Base-by-base conservation (phyloP, 92 coral and sea anemone genomes). In the Siderastrea radians region DNA sequence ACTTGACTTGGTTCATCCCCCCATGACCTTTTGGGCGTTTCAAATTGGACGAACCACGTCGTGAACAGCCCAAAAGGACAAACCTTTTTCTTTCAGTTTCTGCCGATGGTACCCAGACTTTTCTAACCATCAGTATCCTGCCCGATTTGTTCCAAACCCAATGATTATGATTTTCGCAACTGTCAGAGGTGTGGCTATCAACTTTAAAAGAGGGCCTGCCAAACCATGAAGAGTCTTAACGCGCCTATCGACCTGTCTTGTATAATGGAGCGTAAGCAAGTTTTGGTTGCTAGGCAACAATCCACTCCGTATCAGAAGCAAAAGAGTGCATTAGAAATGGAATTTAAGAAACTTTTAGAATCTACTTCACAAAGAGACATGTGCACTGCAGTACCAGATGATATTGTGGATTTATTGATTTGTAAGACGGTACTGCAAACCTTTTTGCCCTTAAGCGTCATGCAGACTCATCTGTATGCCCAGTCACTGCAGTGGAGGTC, bases 151-250 rank as follows among this genome's bases (percentile, higher is more conserved):
- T 57, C 52, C 57, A 75, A 77, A 59, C 84, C 89, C 45, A 86
- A 86, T 59, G 71, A 77, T 81, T 51, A 51, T 19, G 84, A 77
- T 49, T 86, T 86, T 45, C 78, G 65, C 53, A 77, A 49, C 49
- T 86, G 84, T 57, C 84, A 86, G 84, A 16, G 84, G 13, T 86
- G 89, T 57, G 84, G 84, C 8, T 77, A 68, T 60, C 79, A 52
- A 52, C 78, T 84, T 6, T 77, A 84, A 63, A 13, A 2, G 7
- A 73, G 77, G 47, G 6, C 65, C 4, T n/a, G 1, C 11, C 79
- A 75, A 75, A 54, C 65, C 26, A 53, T 75, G 49, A 75, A 45
- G 73, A 68, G 50, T 68, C 51, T 68, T 50, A 68, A 68, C 50
- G 51, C 73, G 15, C 73, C 73, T 74, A 74, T 74, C 63, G 78